These are phyloP conservation scores for Silurus aristotelis DNA, from an alignment of 2,797 vertebrate genomes.

Conservation along the genomic window DNA sequence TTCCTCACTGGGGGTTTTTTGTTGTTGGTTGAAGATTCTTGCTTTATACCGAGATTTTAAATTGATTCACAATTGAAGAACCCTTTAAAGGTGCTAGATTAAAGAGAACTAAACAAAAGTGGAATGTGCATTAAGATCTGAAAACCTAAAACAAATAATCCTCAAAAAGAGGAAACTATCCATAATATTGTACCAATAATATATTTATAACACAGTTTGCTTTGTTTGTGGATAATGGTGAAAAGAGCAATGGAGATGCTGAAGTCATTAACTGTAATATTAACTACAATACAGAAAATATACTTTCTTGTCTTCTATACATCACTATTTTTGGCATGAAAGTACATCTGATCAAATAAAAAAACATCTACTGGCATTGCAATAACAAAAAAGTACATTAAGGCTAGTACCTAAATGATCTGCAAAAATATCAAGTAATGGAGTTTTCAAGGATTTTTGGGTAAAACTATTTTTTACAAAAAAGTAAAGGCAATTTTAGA, in stretches of 20 bases:
- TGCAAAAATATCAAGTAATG: conserved; percentile 20
- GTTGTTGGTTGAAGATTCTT: neutral
- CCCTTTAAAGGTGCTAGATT: neutral
- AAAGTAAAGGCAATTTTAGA: neutral
- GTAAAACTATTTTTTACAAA: neutral
- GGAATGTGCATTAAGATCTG: neutral
- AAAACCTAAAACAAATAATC: neutral
- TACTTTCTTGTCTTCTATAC: too few relatives aligned
- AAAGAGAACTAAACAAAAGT: neutral
- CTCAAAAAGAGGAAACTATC: neutral
- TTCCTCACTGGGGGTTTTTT: neutral
- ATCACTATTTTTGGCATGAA: neutral
- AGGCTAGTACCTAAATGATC: neutral
- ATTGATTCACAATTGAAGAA: neutral
- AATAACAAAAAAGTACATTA: neutral
- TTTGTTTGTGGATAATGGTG: neutral
- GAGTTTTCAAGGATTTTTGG: conserved; percentile 3
- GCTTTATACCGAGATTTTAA: neutral
- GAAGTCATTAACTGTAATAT: neutral
- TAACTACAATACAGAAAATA: neutral
- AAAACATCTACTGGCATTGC: neutral
- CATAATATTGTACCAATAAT: neutral
- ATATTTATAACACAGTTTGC: neutral
- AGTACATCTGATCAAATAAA: conserved; percentile 16
- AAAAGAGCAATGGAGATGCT: neutral